These are phyloP conservation scores for Troilus luridus DNA, from an alignment of 2,888 invertebrate genomes.

Conservation along the genomic window DNA sequence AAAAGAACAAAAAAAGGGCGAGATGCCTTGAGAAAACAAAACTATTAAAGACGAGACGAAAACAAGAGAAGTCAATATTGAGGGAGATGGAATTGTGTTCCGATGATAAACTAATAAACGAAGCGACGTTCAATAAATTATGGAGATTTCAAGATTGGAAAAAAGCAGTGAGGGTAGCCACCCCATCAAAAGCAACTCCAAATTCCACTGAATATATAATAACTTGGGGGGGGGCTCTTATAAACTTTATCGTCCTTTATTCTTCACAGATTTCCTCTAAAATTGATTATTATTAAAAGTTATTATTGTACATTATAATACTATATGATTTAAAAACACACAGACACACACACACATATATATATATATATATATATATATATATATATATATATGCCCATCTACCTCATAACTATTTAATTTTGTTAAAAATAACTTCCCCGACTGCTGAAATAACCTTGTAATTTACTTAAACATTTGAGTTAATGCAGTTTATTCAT, in stretches of 20 bases:
- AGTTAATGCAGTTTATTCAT: no score
- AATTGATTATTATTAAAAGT: background rate
- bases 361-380: no score
- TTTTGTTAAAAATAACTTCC: no score
- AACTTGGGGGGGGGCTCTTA: background rate
- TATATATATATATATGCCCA: no score
- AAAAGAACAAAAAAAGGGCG: background rate
- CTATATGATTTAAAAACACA: no score
- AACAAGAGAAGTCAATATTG: conserved; percentile 45
- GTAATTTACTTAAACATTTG: no score
- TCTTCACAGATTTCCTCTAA: background rate
- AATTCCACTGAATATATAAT: conserved; percentile 30
- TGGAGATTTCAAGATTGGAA: conserved; percentile 51
- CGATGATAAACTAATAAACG: conserved; percentile 27
- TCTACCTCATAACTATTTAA: no score
- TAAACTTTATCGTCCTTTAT: background rate
- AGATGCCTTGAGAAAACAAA: background rate
- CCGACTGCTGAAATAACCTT: no score
- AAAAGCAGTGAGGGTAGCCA: conserved; percentile 30
- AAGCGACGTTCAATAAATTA: conserved; percentile 21
- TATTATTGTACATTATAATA: background rate
- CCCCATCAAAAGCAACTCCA: background rate
- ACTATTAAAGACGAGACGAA: background rate
- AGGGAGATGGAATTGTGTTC: background rate
- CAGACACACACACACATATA: no score